Percentiles rank a stretch among this genome's conserved stretches.
Conservation (phyloP, 2,113 vertebrate genomes). For the Pelecanus crispus region DNA sequence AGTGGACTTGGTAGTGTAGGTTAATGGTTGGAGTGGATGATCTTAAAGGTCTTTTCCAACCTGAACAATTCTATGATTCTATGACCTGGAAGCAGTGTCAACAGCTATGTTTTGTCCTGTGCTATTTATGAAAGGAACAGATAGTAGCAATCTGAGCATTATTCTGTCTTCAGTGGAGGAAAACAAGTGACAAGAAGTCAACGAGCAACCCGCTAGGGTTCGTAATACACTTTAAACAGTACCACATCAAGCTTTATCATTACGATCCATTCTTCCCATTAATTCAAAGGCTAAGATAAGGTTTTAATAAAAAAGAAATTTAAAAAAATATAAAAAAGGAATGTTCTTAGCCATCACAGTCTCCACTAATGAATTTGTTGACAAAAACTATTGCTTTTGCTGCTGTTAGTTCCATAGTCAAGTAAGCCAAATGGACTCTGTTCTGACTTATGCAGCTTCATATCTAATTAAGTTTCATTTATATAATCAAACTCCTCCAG, state of each 20-base stretch:
- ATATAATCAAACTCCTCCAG: conserved; percentile 7
- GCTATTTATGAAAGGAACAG: neutral
- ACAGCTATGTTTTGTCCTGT: neutral
- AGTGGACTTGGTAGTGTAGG: no score
- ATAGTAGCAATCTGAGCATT: neutral
- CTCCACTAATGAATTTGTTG: neutral
- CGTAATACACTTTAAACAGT: neutral
- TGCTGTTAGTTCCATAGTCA: neutral
- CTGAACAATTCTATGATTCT: no score
- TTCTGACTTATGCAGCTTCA: conserved; percentile 15
- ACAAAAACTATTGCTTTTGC: neutral
- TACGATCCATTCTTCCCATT: neutral
- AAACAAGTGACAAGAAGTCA: neutral
- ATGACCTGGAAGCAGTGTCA: neutral
- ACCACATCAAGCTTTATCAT: neutral
- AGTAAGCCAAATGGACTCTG: conserved; percentile 14
- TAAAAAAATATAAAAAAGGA: neutral
- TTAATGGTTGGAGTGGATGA: no score
- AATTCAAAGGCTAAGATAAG: neutral
- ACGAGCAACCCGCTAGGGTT: neutral
- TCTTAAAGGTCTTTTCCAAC: no score
- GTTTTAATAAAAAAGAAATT: neutral
- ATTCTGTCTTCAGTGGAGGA: neutral
- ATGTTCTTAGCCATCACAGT: neutral
- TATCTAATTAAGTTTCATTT: conserved; percentile 31